phyloP scores from a whole-genome alignment of 2,113 vertebrate genomes.

The Albula glossodonta region DNA sequence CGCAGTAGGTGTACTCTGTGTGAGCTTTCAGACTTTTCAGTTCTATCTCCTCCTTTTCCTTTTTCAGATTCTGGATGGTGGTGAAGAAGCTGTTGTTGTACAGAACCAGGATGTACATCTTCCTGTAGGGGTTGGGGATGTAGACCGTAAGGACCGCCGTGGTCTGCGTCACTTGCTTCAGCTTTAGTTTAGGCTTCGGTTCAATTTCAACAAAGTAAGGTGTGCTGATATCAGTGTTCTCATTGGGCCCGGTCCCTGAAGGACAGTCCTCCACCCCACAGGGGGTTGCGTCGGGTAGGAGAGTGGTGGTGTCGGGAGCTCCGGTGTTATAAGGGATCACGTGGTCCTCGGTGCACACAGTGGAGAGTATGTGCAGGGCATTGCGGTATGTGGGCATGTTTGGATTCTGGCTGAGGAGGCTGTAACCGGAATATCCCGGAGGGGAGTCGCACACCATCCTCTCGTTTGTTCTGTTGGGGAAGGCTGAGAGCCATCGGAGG shows the following conservation, averaged over 20 bases:
- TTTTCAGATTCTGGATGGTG: constrained; percentile 83
- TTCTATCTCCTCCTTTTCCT: constrained; percentile 84
- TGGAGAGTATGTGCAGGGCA: constrained; percentile 83
- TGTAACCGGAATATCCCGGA: constrained; percentile 83
- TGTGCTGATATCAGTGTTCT: constrained; percentile 74
- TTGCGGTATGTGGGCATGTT: constrained; percentile 82
- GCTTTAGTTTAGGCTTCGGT: constrained; percentile 76
- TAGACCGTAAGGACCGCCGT: constrained; percentile 84
- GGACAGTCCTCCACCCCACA: constrained; percentile 87
- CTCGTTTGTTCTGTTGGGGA: constrained; percentile 90
- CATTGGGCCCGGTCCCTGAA: constrained; percentile 82
- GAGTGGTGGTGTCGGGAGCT: constrained; percentile 67
- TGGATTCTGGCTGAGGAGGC: constrained; percentile 84
- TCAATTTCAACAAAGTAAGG: constrained; percentile 67
- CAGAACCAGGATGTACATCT: constrained; percentile 93
- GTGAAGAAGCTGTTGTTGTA: constrained; percentile 90
- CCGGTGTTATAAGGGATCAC: constrained; percentile 70
- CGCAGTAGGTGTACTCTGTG: constrained; percentile 96
- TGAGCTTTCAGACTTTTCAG: constrained; percentile 82
- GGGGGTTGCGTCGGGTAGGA: constrained; percentile 73
- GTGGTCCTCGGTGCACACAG: constrained; percentile 80
- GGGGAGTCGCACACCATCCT: constrained; percentile 95
- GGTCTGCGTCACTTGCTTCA: constrained; percentile 84
- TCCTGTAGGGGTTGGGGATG: constrained; percentile 88
- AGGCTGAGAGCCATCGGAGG: constrained; percentile 89